phyloP scores from a whole-genome alignment of 37 sponge, comb jelly and placozoan genomes.

The Chondrilla cf. caribensis region DNA sequence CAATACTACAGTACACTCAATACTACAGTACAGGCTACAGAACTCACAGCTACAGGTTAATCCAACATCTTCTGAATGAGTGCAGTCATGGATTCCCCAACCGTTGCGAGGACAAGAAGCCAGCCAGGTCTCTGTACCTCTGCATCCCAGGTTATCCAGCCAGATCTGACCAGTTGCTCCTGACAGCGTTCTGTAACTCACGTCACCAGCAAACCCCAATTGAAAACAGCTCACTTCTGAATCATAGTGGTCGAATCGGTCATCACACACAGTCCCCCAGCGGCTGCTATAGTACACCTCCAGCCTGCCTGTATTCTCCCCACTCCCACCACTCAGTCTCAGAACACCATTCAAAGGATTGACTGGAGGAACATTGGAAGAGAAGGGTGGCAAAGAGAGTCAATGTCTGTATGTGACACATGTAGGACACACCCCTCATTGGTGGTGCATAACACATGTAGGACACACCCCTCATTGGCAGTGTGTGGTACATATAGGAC shows the following conservation, averaged over 20 bases:
- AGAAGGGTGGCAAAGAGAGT: not conserved
- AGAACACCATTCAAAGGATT: not conserved
- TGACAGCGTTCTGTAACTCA: not conserved
- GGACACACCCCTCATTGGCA: no score
- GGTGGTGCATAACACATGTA: no score
- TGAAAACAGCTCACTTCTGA: slow-evolving; percentile 1
- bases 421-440: no score
- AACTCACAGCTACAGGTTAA: not conserved
- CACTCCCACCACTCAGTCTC: not conserved
- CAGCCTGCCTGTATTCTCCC: not conserved
- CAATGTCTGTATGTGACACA: no score
- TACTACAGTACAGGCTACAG: not conserved
- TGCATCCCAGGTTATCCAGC: not conserved
- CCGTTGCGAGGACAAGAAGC: not conserved
- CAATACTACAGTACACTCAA: no score
- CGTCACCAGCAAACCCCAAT: not conserved
- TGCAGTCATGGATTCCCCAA: slow-evolving; percentile 9
- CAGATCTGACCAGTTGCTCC: not conserved
- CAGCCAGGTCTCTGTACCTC: not conserved
- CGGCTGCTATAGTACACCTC: not conserved
- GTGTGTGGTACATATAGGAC: no score
- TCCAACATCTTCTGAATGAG: slow-evolving; percentile 5
- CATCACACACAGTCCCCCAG: slow-evolving; percentile 25
- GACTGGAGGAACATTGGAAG: not conserved
- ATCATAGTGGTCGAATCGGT: not conserved